A percentile compares a stretch with the other conserved stretches of the same genome.
Conservation (phyloP, 2,797 vertebrate genomes). For the Strix occidentalis region DNA sequence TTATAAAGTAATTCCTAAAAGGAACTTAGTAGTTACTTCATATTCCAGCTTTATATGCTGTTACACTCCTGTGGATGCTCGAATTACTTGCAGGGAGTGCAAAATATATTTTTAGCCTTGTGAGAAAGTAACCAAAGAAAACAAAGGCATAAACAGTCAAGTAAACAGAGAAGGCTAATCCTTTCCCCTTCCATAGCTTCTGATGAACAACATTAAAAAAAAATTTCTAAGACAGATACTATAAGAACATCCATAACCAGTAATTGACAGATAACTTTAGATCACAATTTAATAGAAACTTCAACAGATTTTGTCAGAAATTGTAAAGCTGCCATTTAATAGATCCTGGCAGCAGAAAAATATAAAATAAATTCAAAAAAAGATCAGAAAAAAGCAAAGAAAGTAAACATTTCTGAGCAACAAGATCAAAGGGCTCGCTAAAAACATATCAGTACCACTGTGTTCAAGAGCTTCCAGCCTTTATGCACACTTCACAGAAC, state of each 20-base stretch:
- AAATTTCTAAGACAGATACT: not conserved
- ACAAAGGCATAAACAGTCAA: not conserved
- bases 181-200: not conserved
- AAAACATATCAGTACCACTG: accelerated
- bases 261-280: not conserved
- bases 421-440: not conserved
- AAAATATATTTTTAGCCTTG: not conserved
- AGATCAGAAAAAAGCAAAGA: not conserved
- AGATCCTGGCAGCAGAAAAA: not conserved
- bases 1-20: not conserved
- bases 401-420: not conserved
- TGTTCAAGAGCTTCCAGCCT: not conserved
- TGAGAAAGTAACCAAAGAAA: not conserved
- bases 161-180: not conserved
- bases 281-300: not conserved
- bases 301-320: not conserved
- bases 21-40: not conserved
- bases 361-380: not conserved
- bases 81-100: not conserved
- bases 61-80: not conserved
- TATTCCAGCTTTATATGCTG: not conserved
- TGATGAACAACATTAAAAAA: not conserved
- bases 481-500: not conserved
- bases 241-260: not conserved
- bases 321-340: not conserved